phyloP scores from a whole-genome alignment of 2,797 vertebrate species.

The Capromys pilorides region DNA sequence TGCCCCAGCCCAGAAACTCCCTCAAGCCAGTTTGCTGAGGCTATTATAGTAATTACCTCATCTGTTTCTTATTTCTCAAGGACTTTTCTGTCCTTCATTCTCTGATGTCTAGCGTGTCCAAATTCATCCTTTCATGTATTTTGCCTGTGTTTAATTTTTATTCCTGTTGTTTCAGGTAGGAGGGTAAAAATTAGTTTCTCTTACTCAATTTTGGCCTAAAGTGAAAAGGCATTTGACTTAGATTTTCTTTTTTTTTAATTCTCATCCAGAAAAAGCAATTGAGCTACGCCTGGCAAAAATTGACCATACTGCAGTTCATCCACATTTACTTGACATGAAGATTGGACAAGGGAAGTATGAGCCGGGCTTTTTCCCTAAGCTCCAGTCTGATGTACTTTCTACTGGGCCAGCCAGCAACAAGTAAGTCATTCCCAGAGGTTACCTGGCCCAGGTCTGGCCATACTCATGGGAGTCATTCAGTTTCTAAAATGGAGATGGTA shows the following conservation, averaged over 20 bases:
- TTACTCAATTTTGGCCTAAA: slow-evolving; percentile 11
- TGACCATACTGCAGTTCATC: slow-evolving; percentile 97
- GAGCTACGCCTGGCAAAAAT: slow-evolving; percentile 96
- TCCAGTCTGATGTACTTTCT: slow-evolving; percentile 97
- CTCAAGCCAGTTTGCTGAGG: neutral
- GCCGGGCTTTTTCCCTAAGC: slow-evolving; percentile 96
- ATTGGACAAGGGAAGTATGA: slow-evolving; percentile 99
- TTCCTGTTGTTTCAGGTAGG: neutral
- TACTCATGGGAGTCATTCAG: neutral
- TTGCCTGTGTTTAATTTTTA: neutral
- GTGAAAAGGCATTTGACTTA: neutral
- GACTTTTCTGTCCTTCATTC: neutral
- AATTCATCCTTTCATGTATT: neutral
- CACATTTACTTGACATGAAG: slow-evolving; percentile 99
- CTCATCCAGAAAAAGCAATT: slow-evolving; percentile 94
- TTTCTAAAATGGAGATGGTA: neutral
- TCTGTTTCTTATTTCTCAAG: neutral
- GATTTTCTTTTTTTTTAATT: slow-evolving; percentile 29
- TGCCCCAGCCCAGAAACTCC: neutral
- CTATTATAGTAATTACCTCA: neutral
- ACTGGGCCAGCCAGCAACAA: slow-evolving; percentile 97
- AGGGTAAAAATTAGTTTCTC: neutral
- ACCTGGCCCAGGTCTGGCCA: neutral
- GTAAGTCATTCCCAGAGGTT: slow-evolving; percentile 84
- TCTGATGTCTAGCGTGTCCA: slow-evolving; percentile 1